Percentiles rank a stretch among this genome's conserved stretches.
These are phyloP conservation scores for Heliconius cydno DNA, from an alignment of 2,888 invertebrate genomes.

Conservation along the genomic window DNA sequence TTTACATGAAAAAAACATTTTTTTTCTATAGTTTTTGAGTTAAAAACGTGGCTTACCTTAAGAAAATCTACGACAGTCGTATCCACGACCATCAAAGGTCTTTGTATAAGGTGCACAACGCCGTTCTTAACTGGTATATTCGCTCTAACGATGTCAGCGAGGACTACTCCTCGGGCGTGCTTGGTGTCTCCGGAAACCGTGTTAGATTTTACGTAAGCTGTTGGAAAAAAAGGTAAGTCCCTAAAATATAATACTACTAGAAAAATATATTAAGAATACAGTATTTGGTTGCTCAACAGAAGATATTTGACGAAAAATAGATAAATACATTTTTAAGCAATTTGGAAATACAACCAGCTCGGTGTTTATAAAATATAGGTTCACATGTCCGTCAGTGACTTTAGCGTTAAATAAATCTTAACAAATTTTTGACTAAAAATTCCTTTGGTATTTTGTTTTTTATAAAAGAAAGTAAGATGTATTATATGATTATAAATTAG, in stretches of 20 bases:
- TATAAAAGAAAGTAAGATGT: too few species aligned
- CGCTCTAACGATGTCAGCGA: conserved; percentile 93
- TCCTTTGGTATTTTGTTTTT: too few species aligned
- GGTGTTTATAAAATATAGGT: neutral
- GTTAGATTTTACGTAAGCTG: conserved; percentile 94
- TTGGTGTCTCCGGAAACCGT: conserved; percentile 90
- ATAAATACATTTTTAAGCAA: too few species aligned
- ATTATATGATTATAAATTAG: too few species aligned
- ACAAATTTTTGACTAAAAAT: too few species aligned
- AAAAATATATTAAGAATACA: neutral
- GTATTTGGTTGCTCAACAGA: neutral
- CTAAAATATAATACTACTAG: neutral
- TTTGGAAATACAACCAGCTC: neutral
- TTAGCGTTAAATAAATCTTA: neutral
- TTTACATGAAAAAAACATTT: neutral
- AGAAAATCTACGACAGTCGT: conserved; percentile 93
- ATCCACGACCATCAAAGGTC: conserved; percentile 95
- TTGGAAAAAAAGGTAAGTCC: conserved; percentile 1
- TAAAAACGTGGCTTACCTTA: conserved; percentile 83
- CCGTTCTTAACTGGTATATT: conserved; percentile 97
- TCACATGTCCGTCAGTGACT: neutral
- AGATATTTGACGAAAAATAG: too few species aligned
- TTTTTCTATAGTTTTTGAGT: neutral
- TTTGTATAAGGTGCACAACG: conserved; percentile 95
- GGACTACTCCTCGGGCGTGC: conserved; percentile 92